Evolutionary conservation across 2,113 vertebrate species (phyloP).

Genomic region (Microtus pennsylvanicus): DNA sequence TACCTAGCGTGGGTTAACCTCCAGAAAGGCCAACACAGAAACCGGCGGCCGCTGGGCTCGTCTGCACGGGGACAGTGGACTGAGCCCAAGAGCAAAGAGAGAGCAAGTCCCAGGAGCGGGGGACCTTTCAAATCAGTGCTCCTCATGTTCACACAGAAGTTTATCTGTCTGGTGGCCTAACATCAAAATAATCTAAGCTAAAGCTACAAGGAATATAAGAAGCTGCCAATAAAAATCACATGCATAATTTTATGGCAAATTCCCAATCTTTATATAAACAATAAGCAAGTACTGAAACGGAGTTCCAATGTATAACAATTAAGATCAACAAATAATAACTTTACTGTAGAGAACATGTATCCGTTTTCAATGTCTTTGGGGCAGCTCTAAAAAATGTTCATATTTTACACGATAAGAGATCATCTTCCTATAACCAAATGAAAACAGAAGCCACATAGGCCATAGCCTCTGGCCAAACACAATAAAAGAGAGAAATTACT

Average conservation of each 20-base stretch:
- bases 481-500: constrained; percentile 39
- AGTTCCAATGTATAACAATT: background rate
- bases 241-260: background rate
- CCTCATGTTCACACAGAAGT: fast-evolving
- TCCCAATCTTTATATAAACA: background rate
- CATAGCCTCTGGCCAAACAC: constrained; percentile 6
- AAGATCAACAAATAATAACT: background rate
- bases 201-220: background rate
- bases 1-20: no score
- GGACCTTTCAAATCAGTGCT: background rate
- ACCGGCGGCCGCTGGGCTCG: fast-evolving
- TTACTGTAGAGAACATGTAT: background rate
- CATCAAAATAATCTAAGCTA: background rate
- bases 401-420: background rate
- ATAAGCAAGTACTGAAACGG: background rate
- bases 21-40: no score
- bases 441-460: background rate
- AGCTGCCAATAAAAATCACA: background rate
- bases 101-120: background rate
- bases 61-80: fast-evolving
- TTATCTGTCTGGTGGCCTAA: background rate
- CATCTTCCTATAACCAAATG: background rate
- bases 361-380: constrained; percentile 15
- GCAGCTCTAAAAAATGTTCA: constrained; percentile 9
- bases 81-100: background rate